Base-by-base conservation (phyloP, 2,113 vertebrate species). In the Amphiprion percula region DNA sequence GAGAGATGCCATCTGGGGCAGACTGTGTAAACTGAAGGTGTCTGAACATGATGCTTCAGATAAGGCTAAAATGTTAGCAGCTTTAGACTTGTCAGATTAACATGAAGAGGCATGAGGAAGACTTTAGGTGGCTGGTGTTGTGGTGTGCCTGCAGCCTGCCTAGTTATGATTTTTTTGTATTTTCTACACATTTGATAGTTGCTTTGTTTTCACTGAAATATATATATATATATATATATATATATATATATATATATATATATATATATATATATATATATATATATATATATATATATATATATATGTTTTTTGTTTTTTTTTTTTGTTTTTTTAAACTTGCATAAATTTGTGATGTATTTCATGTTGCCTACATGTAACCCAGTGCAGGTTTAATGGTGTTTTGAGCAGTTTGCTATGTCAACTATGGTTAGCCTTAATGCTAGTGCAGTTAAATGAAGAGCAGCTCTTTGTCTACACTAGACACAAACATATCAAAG, bases 11-110 rank as follows among this genome's bases (percentile, higher is more conserved):
- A 90, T 89, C 82, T 84, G 86, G 76, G 86, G 64, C 74, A 19
- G 79, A 70, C 84, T 83, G 87, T 90, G 88, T 90, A 88, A 88
- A 91, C 88, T 59, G 71, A 88, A 90, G 87, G 89, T 91, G 90
- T 90, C 91, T 92, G 89, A 91, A 92, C 89, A 90, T 30, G 90
- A 90, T 10, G 84, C 84, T 17, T 44, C 79, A 74, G 84, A 80
- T 78, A 44, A 61, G 65, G 79, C 79, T 79, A 71, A 87, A 80
- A 86, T 83, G 68, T 83, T 80, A 85, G 91, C 86, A 83, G 83
- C 85, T 87, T 81, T 67, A 44, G 84, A 87, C 80, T 74, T 77
- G 84, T 83, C 83, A 60, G 68, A 66, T 76, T 71, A 83, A 87
- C 87, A 76, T 74, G 85, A 89, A 69, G 81, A 66, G 85, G 81